Base-by-base conservation (phyloP, 2,797 vertebrate genomes). In the Microchirus variegatus region DNA sequence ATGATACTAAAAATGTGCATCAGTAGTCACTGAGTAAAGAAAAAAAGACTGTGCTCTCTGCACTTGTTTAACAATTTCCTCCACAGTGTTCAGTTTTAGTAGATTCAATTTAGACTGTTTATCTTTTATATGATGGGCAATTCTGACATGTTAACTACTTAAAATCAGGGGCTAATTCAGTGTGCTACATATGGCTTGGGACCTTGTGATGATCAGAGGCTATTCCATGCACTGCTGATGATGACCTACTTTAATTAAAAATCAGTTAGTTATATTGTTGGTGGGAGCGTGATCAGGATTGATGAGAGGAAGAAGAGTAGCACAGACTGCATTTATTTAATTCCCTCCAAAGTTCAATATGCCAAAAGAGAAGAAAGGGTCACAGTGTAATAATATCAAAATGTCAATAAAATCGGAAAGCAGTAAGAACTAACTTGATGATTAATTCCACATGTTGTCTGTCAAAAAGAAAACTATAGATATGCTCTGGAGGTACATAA, bases 401-500 rank as follows among this genome's bases (percentile, higher is more conserved):
- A 66, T 37, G 15, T 16, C 19, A 53, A 47, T 42, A 16, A 31
- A 10, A 47, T 26, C 40, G n/a, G n/a, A 57, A 71, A 45, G 40
- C 48, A 4, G 14, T 51, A 15, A 14, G 13, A 49, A 59, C 31
- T 26, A 53, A 75, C 43, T 26, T 40, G 11, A 41, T 22, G 53
- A 58, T 62, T 73, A 10, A 13, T 31, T 15, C 55, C 15, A 31
- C 22, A 19, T 61, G 47, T 48, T 59, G 42, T 11, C 44, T 62
- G 55, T 63, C 43, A 37, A 16, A 42, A 59, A 59, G 18, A 40
- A 13, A 0, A 10, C 42, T 59, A 17, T 57, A n/a, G n/a, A n/a
- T 50, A 45, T 37, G 53, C 52, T 59, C 64, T 18, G 19, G 35
- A 55, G 14, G 49, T 64, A 61, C 52, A 42, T 72, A 59, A 79